A percentile compares a stretch with the other conserved stretches of the same genome.
Evolutionary conservation across 2,888 invertebrate genomes (phyloP).

Genomic region (Masnerella sp.): DNA sequence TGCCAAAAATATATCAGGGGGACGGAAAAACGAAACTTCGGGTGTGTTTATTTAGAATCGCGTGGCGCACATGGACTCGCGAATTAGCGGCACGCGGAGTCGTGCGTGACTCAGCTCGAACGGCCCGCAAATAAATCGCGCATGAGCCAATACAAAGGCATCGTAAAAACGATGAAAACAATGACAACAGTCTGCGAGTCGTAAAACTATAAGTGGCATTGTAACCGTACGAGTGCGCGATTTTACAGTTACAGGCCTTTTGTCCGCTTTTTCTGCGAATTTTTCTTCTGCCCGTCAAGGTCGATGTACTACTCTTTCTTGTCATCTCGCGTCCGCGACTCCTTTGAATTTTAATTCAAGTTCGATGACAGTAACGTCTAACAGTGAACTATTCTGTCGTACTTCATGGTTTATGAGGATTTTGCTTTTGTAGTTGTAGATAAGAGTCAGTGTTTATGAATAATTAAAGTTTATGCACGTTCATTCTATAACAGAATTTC

Average conservation of each 20-base stretch:
- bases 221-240: conserved; percentile 30
- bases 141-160: conserved; percentile 54
- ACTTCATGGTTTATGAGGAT: no score
- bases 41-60: conserved; percentile 29
- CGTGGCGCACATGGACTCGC: conserved; percentile 16
- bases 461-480: no score
- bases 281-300: conserved; percentile 38
- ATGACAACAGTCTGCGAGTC: conserved; percentile 60
- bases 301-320: conserved; percentile 38
- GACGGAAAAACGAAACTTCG: conserved; percentile 19
- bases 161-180: conserved; percentile 61
- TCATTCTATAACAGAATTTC: no score
- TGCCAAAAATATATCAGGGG: no score
- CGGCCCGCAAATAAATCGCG: conserved; percentile 55
- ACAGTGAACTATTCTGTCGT: no score
- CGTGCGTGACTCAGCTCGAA: conserved; percentile 52
- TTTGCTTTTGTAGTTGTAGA: no score
- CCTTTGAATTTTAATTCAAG: conserved; percentile 12
- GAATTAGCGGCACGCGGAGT: conserved; percentile 41
- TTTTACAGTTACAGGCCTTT: conserved; percentile 39
- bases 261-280: conserved; percentile 21
- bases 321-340: conserved; percentile 6
- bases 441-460: no score
- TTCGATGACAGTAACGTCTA: background rate
- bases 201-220: conserved; percentile 61